Evolutionary conservation across 2,113 vertebrate genomes (phyloP).

Genomic region (Anoura caudifer): DNA sequence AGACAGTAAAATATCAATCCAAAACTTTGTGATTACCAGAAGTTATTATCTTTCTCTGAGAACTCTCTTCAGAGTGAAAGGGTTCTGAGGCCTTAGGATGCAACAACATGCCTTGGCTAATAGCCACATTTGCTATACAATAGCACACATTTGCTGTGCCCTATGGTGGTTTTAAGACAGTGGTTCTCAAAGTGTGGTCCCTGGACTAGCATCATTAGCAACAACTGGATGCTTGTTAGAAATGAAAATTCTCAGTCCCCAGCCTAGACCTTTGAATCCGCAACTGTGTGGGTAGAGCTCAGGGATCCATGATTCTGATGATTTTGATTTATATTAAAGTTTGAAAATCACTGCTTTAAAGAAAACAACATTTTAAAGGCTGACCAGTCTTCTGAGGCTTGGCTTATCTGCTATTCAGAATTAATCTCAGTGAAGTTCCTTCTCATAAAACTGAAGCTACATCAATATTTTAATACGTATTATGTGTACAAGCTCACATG

Average conservation of each 20-base stretch:
- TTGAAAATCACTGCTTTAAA: neutral
- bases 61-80: neutral
- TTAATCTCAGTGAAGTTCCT: neutral
- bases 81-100: neutral
- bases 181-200: neutral
- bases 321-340: neutral
- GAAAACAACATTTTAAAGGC: neutral
- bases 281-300: neutral
- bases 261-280: neutral
- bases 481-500: neutral
- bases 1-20: neutral
- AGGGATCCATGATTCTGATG: neutral
- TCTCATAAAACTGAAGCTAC: neutral
- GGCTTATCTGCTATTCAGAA: neutral
- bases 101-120: neutral
- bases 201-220: neutral
- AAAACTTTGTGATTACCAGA: neutral
- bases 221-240: neutral
- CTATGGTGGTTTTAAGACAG: neutral
- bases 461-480: neutral
- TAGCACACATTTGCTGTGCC: neutral
- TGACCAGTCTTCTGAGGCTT: neutral
- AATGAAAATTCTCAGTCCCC: neutral
- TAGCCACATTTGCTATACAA: too few species aligned
- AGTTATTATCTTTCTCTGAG: slow-evolving; percentile 1